Evolutionary conservation across 2,113 vertebrate genomes (phyloP).

Genomic region (Bos javanicus): DNA sequence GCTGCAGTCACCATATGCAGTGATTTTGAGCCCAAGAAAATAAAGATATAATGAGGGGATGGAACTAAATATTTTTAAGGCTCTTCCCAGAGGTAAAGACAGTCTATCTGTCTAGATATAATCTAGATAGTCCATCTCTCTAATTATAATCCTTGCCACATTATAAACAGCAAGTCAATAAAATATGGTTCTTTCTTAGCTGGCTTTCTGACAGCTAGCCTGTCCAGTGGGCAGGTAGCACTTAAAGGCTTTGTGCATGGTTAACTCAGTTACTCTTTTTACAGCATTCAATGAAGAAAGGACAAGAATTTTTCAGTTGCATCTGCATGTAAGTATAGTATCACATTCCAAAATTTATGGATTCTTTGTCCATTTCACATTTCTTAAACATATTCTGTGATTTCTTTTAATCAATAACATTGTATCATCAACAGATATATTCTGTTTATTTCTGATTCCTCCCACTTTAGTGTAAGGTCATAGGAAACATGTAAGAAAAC

Average conservation of each 20-base stretch:
- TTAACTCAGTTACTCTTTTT: neutral
- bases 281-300: neutral
- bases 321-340: neutral
- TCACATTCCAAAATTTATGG: neutral
- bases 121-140: neutral
- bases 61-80: neutral
- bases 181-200: neutral
- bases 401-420: neutral
- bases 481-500: neutral
- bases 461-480: neutral
- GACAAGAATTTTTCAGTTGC: neutral
- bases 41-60: neutral
- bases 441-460: conserved; percentile 4
- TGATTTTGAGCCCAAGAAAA: neutral
- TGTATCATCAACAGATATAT: neutral
- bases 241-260: neutral
- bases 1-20: neutral
- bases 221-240: neutral
- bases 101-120: neutral
- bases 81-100: neutral
- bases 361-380: neutral
- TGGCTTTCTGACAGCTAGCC: neutral
- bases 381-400: neutral
- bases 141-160: neutral
- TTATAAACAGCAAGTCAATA: neutral